These are phyloP conservation scores for Protonemura montana DNA, from an alignment of 2,888 invertebrate species.

Conservation along the genomic window DNA sequence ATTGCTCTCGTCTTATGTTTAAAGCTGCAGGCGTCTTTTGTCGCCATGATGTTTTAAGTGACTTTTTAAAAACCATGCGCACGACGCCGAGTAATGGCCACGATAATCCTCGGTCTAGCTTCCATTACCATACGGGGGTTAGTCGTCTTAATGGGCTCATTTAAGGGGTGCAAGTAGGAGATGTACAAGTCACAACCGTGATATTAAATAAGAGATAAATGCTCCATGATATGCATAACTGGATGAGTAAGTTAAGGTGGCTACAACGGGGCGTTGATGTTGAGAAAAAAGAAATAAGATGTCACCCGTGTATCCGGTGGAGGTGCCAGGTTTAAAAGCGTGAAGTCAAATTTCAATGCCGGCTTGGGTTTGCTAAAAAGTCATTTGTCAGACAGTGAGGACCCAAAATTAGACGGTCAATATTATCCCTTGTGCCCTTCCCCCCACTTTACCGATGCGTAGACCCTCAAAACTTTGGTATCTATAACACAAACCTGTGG, in stretches of 20 bases:
- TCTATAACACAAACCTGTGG: background rate
- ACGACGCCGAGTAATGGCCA: background rate
- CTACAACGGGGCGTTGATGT: background rate
- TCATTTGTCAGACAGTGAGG: background rate
- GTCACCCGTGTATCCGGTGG: background rate
- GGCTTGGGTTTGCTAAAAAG: too few relatives aligned
- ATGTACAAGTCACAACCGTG: background rate
- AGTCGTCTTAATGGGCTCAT: background rate
- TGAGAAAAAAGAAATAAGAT: background rate
- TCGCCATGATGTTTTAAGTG: background rate
- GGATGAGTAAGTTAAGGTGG: background rate
- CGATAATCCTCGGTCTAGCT: background rate
- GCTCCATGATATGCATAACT: background rate
- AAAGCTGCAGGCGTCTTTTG: background rate
- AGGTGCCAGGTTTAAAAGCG: background rate
- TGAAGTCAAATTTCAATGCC: too few relatives aligned
- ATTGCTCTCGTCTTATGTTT: background rate
- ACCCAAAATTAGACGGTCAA: background rate
- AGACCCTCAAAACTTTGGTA: background rate
- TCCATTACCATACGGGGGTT: background rate
- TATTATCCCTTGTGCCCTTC: background rate
- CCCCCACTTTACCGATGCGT: background rate
- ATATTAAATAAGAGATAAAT: background rate
- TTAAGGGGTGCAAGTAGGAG: background rate
- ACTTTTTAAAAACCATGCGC: background rate